These are phyloP conservation scores for Colostygia pectinataria DNA, from an alignment of 2,888 invertebrate species.

Conservation along the genomic window DNA sequence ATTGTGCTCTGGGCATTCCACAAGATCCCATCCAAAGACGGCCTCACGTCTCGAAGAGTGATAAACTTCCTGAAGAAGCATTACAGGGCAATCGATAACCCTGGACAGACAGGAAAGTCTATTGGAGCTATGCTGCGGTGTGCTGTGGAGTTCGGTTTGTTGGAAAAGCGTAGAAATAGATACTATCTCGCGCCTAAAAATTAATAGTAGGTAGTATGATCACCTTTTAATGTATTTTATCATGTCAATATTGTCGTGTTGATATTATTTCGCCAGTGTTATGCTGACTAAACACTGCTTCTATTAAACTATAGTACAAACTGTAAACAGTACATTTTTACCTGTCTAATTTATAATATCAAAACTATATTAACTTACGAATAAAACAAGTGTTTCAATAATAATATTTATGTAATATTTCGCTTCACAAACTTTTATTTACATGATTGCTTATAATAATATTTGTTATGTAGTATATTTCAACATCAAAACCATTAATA, in stretches of 20 bases:
- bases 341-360: background rate
- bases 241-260: too few species aligned
- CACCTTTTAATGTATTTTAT: too few species aligned
- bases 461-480: constrained; percentile 49
- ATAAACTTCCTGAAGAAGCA: constrained; percentile 57
- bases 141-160: constrained; percentile 61
- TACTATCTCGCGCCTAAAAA: constrained; percentile 41
- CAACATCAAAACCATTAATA: constrained; percentile 70
- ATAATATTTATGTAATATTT: constrained; percentile 69
- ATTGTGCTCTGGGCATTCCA: constrained; percentile 64
- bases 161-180: constrained; percentile 51
- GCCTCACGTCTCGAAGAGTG: constrained; percentile 56
- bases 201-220: constrained; percentile 10
- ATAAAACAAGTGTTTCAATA: constrained; percentile 53
- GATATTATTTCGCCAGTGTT: background rate
- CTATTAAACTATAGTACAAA: too few species aligned
- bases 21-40: constrained; percentile 49
- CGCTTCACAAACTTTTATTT: constrained; percentile 80
- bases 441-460: constrained; percentile 76
- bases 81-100: constrained; percentile 45
- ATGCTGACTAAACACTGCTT: too few species aligned
- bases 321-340: too few species aligned
- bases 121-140: constrained; percentile 51
- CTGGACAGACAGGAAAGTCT: constrained; percentile 49
- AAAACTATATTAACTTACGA: background rate